Conservation (phyloP, 2,888 invertebrate genomes). For the Plagodis dolabraria region DNA sequence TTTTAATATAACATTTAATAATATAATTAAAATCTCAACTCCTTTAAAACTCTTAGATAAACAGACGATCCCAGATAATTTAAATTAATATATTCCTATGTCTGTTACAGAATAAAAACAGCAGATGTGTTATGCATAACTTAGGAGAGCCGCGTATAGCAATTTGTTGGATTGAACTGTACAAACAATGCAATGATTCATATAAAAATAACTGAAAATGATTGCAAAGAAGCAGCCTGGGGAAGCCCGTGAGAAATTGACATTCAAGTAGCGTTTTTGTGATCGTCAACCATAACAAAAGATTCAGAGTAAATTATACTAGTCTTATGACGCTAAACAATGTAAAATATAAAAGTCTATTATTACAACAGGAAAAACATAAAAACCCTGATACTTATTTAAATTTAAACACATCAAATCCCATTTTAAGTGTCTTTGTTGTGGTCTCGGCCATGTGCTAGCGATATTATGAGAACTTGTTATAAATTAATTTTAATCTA, state of each 20-base stretch:
- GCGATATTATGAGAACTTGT: too few species aligned
- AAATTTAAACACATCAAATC: too few species aligned
- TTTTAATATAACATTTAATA: too few species aligned
- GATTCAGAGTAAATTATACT: constrained; percentile 31
- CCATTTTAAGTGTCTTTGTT: too few species aligned
- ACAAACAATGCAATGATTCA: constrained; percentile 41
- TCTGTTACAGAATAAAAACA: too few species aligned
- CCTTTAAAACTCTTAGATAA: too few species aligned
- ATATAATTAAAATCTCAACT: too few species aligned
- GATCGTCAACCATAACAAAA: constrained; percentile 33
- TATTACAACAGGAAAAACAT: constrained; percentile 11
- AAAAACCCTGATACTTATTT: not conserved
- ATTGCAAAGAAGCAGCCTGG: constrained; percentile 46
- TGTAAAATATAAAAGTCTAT: constrained; percentile 2
- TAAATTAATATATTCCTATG: too few species aligned
- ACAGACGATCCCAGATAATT: too few species aligned
- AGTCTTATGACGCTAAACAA: constrained; percentile 6
- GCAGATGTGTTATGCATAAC: too few species aligned
- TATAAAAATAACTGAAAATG: constrained; percentile 32
- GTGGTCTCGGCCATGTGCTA: too few species aligned
- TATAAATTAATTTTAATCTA: too few species aligned
- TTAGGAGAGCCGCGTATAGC: not conserved
- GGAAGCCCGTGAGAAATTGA: constrained; percentile 68
- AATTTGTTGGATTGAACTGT: constrained; percentile 16
- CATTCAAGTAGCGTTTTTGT: constrained; percentile 58